These are phyloP conservation scores for Slavum lentiscoides DNA, from an alignment of 2,888 invertebrate species.

Conservation along the genomic window DNA sequence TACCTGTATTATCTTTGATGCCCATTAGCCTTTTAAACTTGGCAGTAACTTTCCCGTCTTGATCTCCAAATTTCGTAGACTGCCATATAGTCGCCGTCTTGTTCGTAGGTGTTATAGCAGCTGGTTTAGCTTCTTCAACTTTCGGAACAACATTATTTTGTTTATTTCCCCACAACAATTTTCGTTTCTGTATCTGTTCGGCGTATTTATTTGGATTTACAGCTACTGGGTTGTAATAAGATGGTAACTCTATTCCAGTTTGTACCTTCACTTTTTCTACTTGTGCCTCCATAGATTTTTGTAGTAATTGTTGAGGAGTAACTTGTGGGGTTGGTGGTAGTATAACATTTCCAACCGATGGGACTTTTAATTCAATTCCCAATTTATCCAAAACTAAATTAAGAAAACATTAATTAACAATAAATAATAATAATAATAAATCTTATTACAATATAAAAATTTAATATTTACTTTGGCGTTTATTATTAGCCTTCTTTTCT, in stretches of 20 bases:
- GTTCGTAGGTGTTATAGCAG: constrained; percentile 16
- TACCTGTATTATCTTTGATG: constrained; percentile 67
- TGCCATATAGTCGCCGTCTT: constrained; percentile 66
- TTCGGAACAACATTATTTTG: constrained; percentile 45
- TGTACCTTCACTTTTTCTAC: constrained; percentile 59
- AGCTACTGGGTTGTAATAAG: constrained; percentile 75
- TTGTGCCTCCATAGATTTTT: constrained; percentile 62
- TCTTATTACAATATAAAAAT: neutral
- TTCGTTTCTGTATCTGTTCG: constrained; percentile 88
- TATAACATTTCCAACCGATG: constrained; percentile 30
- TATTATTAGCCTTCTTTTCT: constrained; percentile 52
- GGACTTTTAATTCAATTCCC: constrained; percentile 57
- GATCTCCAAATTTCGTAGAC: constrained; percentile 85
- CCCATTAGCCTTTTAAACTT: constrained; percentile 98
- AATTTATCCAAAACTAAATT: constrained; percentile 58
- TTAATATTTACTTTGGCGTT: constrained; percentile 52
- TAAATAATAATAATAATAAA: neutral
- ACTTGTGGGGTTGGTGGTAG: constrained; percentile 57
- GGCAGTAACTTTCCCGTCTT: constrained; percentile 87
- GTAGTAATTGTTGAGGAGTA: constrained; percentile 65
- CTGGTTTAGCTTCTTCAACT: constrained; percentile 23
- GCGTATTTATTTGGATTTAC: constrained; percentile 81
- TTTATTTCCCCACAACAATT: constrained; percentile 77
- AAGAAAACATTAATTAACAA: constrained; percentile 17
- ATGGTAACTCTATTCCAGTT: constrained; percentile 66